phyloP scores from a whole-genome alignment of 2,888 invertebrate species.

The Holacanthella duospinosa region DNA sequence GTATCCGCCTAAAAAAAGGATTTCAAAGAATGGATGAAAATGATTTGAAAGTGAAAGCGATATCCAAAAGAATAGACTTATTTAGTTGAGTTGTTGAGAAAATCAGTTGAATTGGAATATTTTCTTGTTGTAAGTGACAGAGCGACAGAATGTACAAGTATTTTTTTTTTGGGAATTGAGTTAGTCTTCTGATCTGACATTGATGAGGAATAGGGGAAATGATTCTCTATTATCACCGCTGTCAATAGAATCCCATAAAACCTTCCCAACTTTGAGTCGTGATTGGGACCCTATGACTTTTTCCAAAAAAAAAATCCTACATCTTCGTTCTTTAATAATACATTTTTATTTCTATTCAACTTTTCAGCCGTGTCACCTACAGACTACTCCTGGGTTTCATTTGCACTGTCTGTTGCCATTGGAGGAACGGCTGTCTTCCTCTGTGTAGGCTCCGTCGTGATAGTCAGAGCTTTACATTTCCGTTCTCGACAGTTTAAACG shows the following conservation, averaged over 20 bases:
- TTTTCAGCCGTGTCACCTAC: conserved; percentile 29
- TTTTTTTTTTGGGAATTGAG: neutral
- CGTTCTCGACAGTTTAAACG: conserved; percentile 31
- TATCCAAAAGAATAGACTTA: neutral
- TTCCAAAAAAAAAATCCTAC: too few relatives aligned
- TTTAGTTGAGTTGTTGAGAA: neutral
- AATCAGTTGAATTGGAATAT: neutral
- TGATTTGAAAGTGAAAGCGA: neutral
- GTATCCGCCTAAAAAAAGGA: neutral
- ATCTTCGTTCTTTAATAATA: too few relatives aligned
- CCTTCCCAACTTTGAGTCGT: neutral
- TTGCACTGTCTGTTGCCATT: conserved; percentile 35
- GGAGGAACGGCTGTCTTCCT: conserved; percentile 35
- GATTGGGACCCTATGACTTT: neutral
- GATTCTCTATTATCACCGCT: neutral
- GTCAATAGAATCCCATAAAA: neutral
- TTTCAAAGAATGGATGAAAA: neutral
- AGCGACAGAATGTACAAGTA: too few relatives aligned
- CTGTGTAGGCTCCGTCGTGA: conserved; percentile 34
- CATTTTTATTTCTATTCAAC: too few relatives aligned
- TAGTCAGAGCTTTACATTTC: conserved; percentile 29
- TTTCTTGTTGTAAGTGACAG: too few relatives aligned
- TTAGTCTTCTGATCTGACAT: neutral
- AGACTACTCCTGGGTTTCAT: conserved; percentile 35
- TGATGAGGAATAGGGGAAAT: neutral